A percentile compares a stretch with the other conserved stretches of the same genome.
phyloP scores from a whole-genome alignment of 2,797 vertebrate genomes.

The Sebastes umbrosus region DNA sequence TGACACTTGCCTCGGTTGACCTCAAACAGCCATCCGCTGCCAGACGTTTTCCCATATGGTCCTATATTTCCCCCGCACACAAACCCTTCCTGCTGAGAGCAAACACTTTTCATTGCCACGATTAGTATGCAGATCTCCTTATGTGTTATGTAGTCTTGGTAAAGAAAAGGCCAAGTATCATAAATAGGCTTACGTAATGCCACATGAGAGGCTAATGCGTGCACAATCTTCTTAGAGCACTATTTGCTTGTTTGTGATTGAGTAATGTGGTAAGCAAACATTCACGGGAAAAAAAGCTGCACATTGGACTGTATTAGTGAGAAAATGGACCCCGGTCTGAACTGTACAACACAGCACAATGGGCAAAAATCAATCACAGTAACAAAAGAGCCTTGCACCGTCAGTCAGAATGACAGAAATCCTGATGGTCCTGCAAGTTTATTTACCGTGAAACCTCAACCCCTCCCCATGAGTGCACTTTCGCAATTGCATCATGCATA shows the following conservation, averaged over 20 bases:
- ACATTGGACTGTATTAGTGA: background rate
- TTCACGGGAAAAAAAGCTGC: conserved; percentile 5
- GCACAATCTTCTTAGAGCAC: conserved; percentile 35
- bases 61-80: conserved; percentile 51
- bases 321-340: background rate
- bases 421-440: background rate
- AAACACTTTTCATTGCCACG: conserved; percentile 35
- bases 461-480: background rate
- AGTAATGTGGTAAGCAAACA: conserved; percentile 30
- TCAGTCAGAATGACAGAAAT: conserved; percentile 6
- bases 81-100: conserved; percentile 40
- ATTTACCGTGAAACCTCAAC: conserved; percentile 4
- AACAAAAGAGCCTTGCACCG: background rate
- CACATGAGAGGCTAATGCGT: conserved; percentile 8
- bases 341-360: conserved; percentile 6
- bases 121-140: conserved; percentile 44
- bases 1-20: conserved; percentile 68
- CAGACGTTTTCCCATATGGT: conserved; percentile 63
- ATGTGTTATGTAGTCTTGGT: conserved; percentile 22
- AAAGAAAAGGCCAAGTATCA: conserved; percentile 38
- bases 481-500: background rate
- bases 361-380: conserved; percentile 2
- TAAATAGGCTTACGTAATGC: conserved; percentile 43
- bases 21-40: conserved; percentile 39
- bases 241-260: conserved; percentile 40